These are phyloP conservation scores for Aptenodytes forsteri DNA, from an alignment of 2,113 vertebrate species.

Conservation along the genomic window DNA sequence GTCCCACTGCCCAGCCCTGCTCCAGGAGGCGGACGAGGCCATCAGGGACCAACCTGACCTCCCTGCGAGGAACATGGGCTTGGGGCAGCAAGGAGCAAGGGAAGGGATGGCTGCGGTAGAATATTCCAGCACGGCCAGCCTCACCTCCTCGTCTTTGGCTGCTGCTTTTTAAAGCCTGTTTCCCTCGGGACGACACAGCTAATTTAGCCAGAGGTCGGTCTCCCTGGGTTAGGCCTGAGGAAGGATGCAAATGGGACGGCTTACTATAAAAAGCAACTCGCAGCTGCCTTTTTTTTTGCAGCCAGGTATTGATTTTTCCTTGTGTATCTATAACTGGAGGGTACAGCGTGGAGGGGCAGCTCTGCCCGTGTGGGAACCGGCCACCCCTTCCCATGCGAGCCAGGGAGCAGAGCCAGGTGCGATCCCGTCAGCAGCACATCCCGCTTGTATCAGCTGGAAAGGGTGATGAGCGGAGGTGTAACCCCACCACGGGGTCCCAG, in stretches of 20 bases:
- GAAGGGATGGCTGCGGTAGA: neutral
- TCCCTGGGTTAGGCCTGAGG: conserved; percentile 24
- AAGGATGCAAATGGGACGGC: conserved; percentile 57
- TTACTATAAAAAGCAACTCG: conserved; percentile 56
- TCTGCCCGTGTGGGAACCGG: neutral
- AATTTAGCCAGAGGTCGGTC: conserved; percentile 46
- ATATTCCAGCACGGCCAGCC: neutral
- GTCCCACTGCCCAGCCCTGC: neutral
- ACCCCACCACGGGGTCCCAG: neutral
- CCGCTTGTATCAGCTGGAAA: rapidly evolving
- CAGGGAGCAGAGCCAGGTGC: neutral
- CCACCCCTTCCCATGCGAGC: neutral
- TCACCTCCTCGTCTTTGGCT: neutral
- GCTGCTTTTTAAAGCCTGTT: conserved; percentile 20
- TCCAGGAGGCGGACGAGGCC: neutral
- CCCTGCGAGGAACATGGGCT: rapidly evolving
- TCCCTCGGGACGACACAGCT: neutral
- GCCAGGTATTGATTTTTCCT: conserved; percentile 63
- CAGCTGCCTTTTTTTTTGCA: conserved; percentile 1
- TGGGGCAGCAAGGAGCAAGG: neutral
- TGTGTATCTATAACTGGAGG: conserved; percentile 1
- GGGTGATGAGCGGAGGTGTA: rapidly evolving
- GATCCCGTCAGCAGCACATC: rapidly evolving
- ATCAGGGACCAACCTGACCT: neutral
- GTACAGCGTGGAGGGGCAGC: neutral